These are phyloP conservation scores for Nanorana parkeri DNA, from an alignment of 2,113 vertebrate genomes.

Conservation along the genomic window DNA sequence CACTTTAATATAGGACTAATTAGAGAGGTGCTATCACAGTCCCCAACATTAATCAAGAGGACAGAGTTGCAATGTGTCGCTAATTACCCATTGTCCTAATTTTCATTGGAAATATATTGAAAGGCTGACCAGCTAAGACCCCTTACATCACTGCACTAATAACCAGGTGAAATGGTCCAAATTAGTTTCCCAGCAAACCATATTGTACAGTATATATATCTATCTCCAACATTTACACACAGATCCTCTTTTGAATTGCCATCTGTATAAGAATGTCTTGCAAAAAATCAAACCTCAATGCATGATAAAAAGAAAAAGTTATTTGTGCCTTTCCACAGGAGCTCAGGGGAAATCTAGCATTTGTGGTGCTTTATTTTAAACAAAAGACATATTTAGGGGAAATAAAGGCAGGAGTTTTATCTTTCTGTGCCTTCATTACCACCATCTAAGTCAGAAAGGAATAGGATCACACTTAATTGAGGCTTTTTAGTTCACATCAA, in stretches of 20 bases:
- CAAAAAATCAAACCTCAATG: too few species aligned
- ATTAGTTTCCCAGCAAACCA: not conserved
- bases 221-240: not conserved
- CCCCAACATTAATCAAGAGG: constrained; percentile 37
- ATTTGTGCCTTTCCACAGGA: constrained; percentile 1
- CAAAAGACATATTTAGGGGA: constrained; percentile 34
- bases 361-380: constrained; percentile 50
- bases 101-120: constrained; percentile 12
- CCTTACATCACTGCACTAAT: not conserved
- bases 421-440: constrained; percentile 15
- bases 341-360: constrained; percentile 47
- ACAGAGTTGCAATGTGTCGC: constrained; percentile 29
- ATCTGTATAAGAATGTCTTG: not conserved
- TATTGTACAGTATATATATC: not conserved
- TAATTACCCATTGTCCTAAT: constrained; percentile 46
- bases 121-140: constrained; percentile 27
- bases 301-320: not conserved
- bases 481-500: constrained; percentile 56
- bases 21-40: constrained; percentile 22
- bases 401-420: constrained; percentile 49
- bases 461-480: constrained; percentile 48
- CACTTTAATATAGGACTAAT: constrained; percentile 35
- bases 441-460: constrained; percentile 49
- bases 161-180: constrained; percentile 4
- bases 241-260: not conserved